phyloP scores from a whole-genome alignment of 2,888 invertebrate genomes.

The Amphipyra berbera region DNA sequence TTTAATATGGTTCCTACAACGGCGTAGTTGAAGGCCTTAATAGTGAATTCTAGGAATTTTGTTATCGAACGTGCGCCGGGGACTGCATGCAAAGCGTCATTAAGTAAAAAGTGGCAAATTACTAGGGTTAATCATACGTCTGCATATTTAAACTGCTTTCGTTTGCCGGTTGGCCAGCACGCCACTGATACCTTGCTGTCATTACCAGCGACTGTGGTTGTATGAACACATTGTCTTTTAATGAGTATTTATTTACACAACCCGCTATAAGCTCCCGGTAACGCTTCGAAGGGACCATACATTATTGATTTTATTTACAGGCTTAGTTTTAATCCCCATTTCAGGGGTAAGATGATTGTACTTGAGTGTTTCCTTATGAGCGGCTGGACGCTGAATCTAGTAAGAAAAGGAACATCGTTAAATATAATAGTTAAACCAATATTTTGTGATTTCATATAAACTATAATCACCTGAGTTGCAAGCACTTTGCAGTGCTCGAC shows the following conservation, averaged over 20 bases:
- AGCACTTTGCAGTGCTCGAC: conserved; percentile 15
- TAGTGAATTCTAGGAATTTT: conserved; percentile 66
- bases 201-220: conserved; percentile 42
- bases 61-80: conserved; percentile 49
- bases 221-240: conserved; percentile 34
- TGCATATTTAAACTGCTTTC: conserved; percentile 66
- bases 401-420: not conserved
- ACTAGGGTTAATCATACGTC: conserved; percentile 72
- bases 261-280: conserved; percentile 14
- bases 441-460: not conserved
- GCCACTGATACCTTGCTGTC: conserved; percentile 52
- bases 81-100: conserved; percentile 68
- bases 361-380: conserved; percentile 26
- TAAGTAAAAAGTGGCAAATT: conserved; percentile 70
- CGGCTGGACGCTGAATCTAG: too few relatives aligned
- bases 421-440: conserved; percentile 13
- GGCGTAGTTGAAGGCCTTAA: conserved; percentile 57
- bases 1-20: conserved; percentile 37
- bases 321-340: conserved; percentile 9
- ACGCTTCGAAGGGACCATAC: conserved; percentile 22
- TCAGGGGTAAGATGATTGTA: too few relatives aligned
- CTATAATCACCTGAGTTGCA: not conserved
- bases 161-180: conserved; percentile 54
- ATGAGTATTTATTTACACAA: conserved; percentile 44
- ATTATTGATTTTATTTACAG: conserved; percentile 42